phyloP scores from a whole-genome alignment of 2,113 vertebrate genomes.

The Dinomys branickii region DNA sequence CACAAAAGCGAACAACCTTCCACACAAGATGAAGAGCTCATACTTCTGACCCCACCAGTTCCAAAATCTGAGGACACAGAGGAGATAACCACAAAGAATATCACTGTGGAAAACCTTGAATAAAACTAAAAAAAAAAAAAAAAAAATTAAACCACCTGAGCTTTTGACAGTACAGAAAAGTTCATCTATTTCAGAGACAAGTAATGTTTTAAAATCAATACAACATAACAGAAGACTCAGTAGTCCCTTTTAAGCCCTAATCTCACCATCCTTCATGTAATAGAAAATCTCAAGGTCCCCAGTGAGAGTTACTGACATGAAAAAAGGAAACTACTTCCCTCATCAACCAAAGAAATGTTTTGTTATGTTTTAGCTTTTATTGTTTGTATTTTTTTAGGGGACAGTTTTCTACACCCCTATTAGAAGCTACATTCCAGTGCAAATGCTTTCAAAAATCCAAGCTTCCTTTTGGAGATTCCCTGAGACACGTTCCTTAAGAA shows the following conservation, averaged over 20 bases:
- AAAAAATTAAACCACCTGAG: background rate
- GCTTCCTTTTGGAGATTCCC: background rate
- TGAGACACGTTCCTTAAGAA: background rate
- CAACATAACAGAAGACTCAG: background rate
- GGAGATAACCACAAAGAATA: background rate
- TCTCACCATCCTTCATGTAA: background rate
- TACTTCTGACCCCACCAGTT: background rate
- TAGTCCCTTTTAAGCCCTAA: background rate
- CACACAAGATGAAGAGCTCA: background rate
- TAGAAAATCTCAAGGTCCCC: background rate
- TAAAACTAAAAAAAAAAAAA: conserved; percentile 7
- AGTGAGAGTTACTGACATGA: background rate
- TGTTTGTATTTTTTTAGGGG: conserved; percentile 7
- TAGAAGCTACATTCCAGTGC: background rate
- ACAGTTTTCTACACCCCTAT: background rate
- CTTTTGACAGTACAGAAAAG: conserved; percentile 1
- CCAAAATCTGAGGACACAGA: background rate
- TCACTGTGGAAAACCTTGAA: background rate
- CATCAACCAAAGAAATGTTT: background rate
- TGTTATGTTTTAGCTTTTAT: background rate
- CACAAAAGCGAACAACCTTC: background rate
- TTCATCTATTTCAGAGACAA: background rate
- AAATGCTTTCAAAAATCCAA: background rate
- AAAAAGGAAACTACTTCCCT: background rate
- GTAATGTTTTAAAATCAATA: conserved; percentile 2